Evolutionary conservation across 1,140 invertebrate genomes (phyloP).

Genomic region (Leguminivora glycinivorella): DNA sequence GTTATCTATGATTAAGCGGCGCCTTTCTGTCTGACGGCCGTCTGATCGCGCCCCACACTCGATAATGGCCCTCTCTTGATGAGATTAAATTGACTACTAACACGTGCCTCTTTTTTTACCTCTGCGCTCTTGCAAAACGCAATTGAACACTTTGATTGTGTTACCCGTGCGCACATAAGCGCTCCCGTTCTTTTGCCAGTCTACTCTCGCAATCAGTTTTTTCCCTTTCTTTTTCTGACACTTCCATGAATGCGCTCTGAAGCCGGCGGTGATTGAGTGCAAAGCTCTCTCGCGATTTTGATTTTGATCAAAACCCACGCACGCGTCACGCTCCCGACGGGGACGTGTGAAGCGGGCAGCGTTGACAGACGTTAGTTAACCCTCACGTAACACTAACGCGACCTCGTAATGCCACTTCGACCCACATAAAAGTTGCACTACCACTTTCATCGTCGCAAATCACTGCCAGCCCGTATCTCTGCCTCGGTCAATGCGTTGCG

Average conservation of each 20-base stretch:
- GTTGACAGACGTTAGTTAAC: constrained; percentile 30
- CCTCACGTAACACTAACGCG: constrained; percentile 67
- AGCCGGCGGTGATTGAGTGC: constrained; percentile 9
- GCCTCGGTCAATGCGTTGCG: constrained; percentile 75
- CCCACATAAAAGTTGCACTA: constrained; percentile 75
- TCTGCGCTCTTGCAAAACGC: constrained; percentile 1
- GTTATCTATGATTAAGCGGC: constrained; percentile 74
- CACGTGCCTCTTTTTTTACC: constrained; percentile 42
- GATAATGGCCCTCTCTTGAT: constrained; percentile 58
- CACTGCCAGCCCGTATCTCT: constrained; percentile 68
- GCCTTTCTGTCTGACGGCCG: constrained; percentile 65
- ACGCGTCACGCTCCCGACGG: constrained; percentile 33
- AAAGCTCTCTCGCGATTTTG: constrained; percentile 19
- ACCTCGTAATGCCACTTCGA: constrained; percentile 60
- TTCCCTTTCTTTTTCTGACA: constrained; percentile 1
- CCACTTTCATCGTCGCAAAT: constrained; percentile 78
- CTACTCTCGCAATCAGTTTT: constrained; percentile 21
- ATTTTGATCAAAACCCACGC: constrained; percentile 22
- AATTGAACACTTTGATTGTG: constrained; percentile 6
- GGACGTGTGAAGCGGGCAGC: constrained; percentile 33
- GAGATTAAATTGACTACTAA: constrained; percentile 57
- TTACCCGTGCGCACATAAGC: background rate
- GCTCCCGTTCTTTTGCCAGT: constrained; percentile 22
- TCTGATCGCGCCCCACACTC: constrained; percentile 62
- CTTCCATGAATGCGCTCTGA: constrained; percentile 12